These are phyloP conservation scores for Drosophila neocordata DNA, from an alignment of 1,140 invertebrate species.

Conservation along the genomic window DNA sequence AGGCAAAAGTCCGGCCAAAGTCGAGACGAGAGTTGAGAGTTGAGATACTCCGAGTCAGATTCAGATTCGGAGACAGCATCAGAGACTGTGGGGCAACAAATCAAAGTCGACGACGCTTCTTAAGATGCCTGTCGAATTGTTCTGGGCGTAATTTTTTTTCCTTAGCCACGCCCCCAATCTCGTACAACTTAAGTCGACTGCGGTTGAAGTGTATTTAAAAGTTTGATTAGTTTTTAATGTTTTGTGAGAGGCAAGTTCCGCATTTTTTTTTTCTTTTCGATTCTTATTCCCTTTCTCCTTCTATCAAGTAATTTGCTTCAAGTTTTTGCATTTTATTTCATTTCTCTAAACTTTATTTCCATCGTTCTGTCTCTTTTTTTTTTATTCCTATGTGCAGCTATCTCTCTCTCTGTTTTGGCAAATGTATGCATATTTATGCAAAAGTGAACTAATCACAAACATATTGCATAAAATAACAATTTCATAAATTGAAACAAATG, in stretches of 20 bases:
- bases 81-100: constrained; percentile 56
- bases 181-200: constrained; percentile 62
- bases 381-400: not conserved
- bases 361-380: not conserved
- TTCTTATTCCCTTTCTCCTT: not conserved
- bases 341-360: constrained; percentile 11
- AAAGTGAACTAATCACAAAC: constrained; percentile 66
- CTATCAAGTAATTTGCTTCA: constrained; percentile 46
- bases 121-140: constrained; percentile 78
- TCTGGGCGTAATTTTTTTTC: constrained; percentile 16
- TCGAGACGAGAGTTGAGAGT: constrained; percentile 26
- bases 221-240: constrained; percentile 81
- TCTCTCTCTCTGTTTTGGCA: constrained; percentile 5
- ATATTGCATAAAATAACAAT: constrained; percentile 72
- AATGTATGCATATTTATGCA: constrained; percentile 52
- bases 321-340: constrained; percentile 50
- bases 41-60: not conserved
- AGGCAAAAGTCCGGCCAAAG: constrained; percentile 78
- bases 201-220: constrained; percentile 80
- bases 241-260: constrained; percentile 53
- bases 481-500: constrained; percentile 67
- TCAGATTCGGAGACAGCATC: constrained; percentile 24
- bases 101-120: constrained; percentile 69
- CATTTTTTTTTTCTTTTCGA: constrained; percentile 13
- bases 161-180: constrained; percentile 32